A percentile compares a stretch with the other conserved stretches of the same genome.
phyloP scores from a whole-genome alignment of 2,888 invertebrate genomes.

The Tetragnatha montana region DNA sequence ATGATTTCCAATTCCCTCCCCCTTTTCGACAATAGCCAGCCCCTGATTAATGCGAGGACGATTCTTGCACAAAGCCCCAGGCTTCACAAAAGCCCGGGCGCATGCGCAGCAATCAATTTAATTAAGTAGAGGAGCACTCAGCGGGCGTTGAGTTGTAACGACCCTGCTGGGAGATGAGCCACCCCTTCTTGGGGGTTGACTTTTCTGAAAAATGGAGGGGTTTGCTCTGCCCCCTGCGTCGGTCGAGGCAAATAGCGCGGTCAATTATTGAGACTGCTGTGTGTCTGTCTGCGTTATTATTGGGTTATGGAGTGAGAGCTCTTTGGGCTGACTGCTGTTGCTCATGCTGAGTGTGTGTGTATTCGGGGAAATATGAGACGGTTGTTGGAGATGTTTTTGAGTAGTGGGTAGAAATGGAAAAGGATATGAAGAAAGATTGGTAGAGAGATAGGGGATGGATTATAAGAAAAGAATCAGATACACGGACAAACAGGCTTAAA shows the following conservation, averaged over 20 bases:
- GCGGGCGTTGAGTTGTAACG: conserved; percentile 68
- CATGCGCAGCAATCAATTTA: conserved; percentile 65
- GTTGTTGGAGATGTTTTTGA: too few relatives aligned
- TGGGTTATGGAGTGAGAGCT: neutral
- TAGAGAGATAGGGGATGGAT: too few relatives aligned
- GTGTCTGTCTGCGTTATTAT: neutral
- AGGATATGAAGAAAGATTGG: too few relatives aligned
- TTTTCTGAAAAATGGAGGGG: conserved; percentile 24
- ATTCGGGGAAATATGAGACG: too few relatives aligned
- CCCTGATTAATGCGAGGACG: conserved; percentile 50
- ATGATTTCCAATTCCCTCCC: conserved; percentile 10
- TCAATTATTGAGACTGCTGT: conserved; percentile 14
- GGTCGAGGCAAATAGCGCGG: conserved; percentile 17
- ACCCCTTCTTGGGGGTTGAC: conserved; percentile 30
- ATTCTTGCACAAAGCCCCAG: conserved; percentile 27
- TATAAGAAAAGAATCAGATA: too few relatives aligned
- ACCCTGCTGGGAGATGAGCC: conserved; percentile 61
- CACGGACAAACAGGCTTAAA: too few relatives aligned
- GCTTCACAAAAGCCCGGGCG: conserved; percentile 57
- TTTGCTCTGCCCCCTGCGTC: conserved; percentile 8
- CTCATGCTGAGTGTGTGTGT: too few relatives aligned
- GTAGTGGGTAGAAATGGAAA: too few relatives aligned
- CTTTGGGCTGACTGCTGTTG: too few relatives aligned
- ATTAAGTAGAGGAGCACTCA: conserved; percentile 68
- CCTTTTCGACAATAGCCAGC: neutral